Base-by-base conservation (phyloP, 2,888 invertebrate genomes). In the Trissonchulus sp. region DNA sequence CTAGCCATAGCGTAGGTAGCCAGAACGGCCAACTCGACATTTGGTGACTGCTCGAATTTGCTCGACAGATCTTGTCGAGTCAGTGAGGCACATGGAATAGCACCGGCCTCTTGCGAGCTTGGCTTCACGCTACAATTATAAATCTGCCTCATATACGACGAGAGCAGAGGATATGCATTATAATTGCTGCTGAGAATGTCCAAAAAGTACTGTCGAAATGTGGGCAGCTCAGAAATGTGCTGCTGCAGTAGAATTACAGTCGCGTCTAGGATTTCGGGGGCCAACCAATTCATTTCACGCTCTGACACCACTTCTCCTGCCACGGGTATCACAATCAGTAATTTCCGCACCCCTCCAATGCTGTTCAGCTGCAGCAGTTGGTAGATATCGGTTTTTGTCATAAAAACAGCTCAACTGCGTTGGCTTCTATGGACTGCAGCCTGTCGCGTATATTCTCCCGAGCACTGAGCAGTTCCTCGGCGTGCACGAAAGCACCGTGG, bases 151-250 rank as follows among this genome's bases (percentile, higher is more conserved):
- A 83, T 80, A 73, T 82, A 83, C 2, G 81, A 77, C n/a, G 81
- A 78, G 23, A 82, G 75, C 69, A 83, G 78, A 31, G 81, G 78
- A 76, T 82, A 83, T 48, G 82, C 80, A 60, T 80, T 78, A 79
- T 80, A 82, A 77, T 83, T 83, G 77, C 81, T 81, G 48, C 78
- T 79, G 37, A 83, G 77, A 8, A 83, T 80, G 35, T 81, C 77
- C 38, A 82, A 75, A 77, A 83, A 83, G 74, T 83, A 83, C 36
- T 80, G 79, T 35, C 63, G 38, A 48, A 76, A 76, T 30, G 62
- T 30, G 1, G 48, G 35, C 15, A 71, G n/a, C 8, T 48, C 36
- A 1, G 37, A 33, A 1, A 63, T 23, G 15, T 63, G 48, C 38
- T 75, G 74, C 48, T 71, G 68, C 23, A 75, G 1, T 1, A 72